phyloP scores from a whole-genome alignment of 1,140 invertebrate species.

The Lepeophtheirus salmonis region DNA sequence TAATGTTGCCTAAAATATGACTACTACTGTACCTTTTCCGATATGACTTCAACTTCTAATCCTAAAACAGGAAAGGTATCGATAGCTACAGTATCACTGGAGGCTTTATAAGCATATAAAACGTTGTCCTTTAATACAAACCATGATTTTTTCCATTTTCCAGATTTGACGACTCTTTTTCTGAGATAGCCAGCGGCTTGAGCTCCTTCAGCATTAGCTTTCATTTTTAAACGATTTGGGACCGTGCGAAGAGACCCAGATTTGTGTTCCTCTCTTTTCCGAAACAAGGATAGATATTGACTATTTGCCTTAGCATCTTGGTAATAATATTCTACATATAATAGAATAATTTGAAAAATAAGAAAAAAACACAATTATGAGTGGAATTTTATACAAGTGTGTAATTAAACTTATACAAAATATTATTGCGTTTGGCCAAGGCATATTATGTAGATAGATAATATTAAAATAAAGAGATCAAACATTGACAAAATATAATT shows the following conservation, averaged over 20 bases:
- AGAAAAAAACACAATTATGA: too few relatives aligned
- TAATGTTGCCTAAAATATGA: neutral
- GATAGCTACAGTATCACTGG: constrained; percentile 38
- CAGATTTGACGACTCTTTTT: constrained; percentile 19
- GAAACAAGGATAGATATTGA: neutral
- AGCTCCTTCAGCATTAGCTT: constrained; percentile 35
- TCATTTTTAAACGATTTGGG: constrained; percentile 28
- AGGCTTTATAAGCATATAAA: constrained; percentile 40
- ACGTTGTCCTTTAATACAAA: constrained; percentile 42
- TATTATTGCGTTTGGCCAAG: too few relatives aligned
- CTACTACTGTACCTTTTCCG: constrained; percentile 20
- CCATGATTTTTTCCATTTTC: constrained; percentile 38
- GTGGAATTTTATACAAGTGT: too few relatives aligned
- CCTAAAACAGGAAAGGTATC: constrained; percentile 36
- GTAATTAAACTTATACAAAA: too few relatives aligned
- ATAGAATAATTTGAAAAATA: too few relatives aligned
- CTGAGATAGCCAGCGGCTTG: constrained; percentile 38
- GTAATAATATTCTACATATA: neutral
- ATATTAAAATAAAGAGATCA: too few relatives aligned
- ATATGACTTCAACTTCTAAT: constrained; percentile 29
- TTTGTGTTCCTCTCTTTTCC: neutral
- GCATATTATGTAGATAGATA: too few relatives aligned
- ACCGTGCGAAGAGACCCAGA: neutral
- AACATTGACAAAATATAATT: too few relatives aligned
- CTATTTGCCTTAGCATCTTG: neutral